A percentile compares a stretch with the other conserved stretches of the same genome.
phyloP scores from a whole-genome alignment of 2,888 invertebrate species.

The Conchocele bisecta region DNA sequence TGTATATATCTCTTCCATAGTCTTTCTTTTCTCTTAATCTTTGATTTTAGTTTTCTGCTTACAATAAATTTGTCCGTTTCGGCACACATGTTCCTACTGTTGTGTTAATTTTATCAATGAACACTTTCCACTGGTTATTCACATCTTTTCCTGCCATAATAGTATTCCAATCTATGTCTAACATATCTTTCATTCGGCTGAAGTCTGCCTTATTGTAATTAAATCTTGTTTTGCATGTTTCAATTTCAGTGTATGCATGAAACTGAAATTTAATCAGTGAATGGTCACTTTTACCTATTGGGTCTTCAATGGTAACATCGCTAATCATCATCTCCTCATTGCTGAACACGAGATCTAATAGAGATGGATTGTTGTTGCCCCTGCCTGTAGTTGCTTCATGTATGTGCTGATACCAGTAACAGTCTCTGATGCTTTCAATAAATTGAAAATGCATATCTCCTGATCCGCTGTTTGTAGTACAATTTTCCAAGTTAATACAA shows the following conservation, averaged over 20 bases:
- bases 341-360: neutral
- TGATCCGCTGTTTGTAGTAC: neutral
- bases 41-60: neutral
- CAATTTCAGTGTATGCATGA: neutral
- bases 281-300: constrained; percentile 10
- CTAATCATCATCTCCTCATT: neutral
- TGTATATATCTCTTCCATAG: neutral
- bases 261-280: neutral
- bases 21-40: neutral
- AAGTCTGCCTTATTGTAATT: neutral
- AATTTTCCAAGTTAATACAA: constrained; percentile 1
- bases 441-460: neutral
- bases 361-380: neutral
- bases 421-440: constrained; percentile 9
- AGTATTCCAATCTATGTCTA: neutral
- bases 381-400: neutral
- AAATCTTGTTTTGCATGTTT: neutral
- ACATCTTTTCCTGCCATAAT: neutral
- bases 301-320: neutral
- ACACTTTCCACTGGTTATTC: neutral
- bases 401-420: neutral
- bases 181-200: neutral
- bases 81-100: too few species aligned
- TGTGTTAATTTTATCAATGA: neutral
- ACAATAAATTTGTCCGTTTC: neutral